Base-by-base conservation (phyloP, 2,113 vertebrate species). In the Nansenia antarctica region DNA sequence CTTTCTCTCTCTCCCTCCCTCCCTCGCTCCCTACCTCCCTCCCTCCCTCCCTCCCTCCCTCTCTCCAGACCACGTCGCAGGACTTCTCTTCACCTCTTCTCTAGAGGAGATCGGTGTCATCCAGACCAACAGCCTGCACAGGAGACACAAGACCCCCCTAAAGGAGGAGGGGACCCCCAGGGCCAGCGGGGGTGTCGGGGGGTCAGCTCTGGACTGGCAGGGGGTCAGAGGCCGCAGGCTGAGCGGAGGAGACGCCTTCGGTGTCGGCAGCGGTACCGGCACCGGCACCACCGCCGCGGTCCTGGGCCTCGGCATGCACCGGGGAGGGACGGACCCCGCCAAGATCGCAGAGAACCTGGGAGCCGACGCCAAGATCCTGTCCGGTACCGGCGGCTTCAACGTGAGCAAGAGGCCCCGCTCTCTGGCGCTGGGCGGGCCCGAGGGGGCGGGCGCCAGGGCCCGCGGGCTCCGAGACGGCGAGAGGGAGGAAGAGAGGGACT, bases 31-130 rank as follows among this genome's bases (percentile, higher is more conserved):
- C 49, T 37, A 14, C 3, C 18, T 24, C 39, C 29, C 42, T 22
- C 29, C 15, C 8, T 20, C 3, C 24, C 18, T 15, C 6, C 4
- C 24, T 22, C 64, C 47, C 12, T 57, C 26, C 62, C 31, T 65
- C 29, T 70, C 45, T 39, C 59, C 76, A 88, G 86, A 68, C 70
- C 90, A 86, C 9, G 86, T 94, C 27, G 90, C 92, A 15, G 93
- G 95, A 8, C 86, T 95, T 34, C 88, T 95, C 24, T 95, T 96
- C 74, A 90, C 92, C 2, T 92, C 94, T 34, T 89, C 93, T 58
- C 91, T 94, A 87, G 92, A 93, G 35, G 91, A 94, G 55, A 86
- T 90, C 24, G 91, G 90, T 35, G 87, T 90, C 58, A 71, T 87
- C 53, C 90, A 88, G 65, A 83, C 62, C 66, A 91, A 85, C 89